Evolutionary conservation across 2,113 vertebrate species (phyloP).

Genomic region (Poeciliopsis turrubarensis): DNA sequence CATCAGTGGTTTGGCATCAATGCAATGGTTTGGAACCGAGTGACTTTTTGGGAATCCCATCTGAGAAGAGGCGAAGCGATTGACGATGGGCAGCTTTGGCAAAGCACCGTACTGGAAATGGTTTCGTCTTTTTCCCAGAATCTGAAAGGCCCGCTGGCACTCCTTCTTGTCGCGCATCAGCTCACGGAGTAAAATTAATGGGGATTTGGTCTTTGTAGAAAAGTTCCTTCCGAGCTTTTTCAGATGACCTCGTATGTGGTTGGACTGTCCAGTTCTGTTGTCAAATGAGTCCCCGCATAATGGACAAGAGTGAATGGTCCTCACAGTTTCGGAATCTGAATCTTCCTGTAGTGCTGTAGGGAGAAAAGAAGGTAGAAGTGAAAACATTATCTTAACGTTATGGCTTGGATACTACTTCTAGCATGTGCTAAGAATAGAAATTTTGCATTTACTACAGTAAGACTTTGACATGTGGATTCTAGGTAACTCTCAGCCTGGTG

Average conservation of each 20-base stretch:
- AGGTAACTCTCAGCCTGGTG: too few species aligned
- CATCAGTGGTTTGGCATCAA: conserved; percentile 86
- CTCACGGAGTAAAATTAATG: conserved; percentile 91
- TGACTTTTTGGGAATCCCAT: conserved; percentile 68
- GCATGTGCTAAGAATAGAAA: too few species aligned
- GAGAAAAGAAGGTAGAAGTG: conserved; percentile 17
- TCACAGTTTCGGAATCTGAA: conserved; percentile 82
- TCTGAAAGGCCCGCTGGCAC: conserved; percentile 90
- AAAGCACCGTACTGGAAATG: conserved; percentile 75
- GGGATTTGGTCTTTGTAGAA: conserved; percentile 90
- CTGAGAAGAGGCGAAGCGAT: conserved; percentile 38
- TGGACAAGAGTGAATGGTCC: conserved; percentile 85
- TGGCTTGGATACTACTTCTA: too few species aligned
- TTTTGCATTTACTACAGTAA: too few species aligned
- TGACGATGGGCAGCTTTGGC: conserved; percentile 56
- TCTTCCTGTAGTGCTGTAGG: conserved; percentile 86
- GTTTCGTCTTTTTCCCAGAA: conserved; percentile 89
- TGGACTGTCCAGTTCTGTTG: conserved; percentile 96
- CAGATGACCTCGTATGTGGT: conserved; percentile 96
- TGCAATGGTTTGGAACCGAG: conserved; percentile 85
- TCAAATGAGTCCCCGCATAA: conserved; percentile 95
- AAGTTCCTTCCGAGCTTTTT: conserved; percentile 93
- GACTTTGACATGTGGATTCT: too few species aligned
- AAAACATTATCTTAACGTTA: not conserved
- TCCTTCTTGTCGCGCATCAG: conserved; percentile 97